Evolutionary conservation across 2,888 invertebrate species (phyloP), one percentile per base, ranked within the genome.

Genomic region (Heliconius hortense): DNA sequence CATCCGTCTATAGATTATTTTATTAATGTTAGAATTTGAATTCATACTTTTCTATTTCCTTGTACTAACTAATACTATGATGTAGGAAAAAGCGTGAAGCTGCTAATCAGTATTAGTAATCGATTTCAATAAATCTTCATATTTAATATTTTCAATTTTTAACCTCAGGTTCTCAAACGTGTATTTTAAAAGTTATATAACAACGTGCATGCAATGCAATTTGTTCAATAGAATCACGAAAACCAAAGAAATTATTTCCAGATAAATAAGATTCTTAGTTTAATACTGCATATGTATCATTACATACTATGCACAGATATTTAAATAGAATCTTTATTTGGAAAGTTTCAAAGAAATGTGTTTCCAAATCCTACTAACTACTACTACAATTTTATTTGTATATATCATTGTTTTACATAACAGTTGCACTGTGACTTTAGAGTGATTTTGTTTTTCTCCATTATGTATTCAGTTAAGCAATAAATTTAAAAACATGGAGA

Each of bases 1-100:
- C 78, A 77, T 82, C 82, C 80, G 81, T 76, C 78, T 74, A 73
- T 76, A 75, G 76, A 76, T 78, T 71, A 75, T 69, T 66, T 78
- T 79, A 76, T 68, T 69, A 74, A 72, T 70, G 53, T 71, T 68
- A 67, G 73, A 78, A 73, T 62, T 69, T 66, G 26, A 59, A 73
- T 73, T 26, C 35, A 39, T 39, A 13, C 13, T 39, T 64, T n/a
- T 15, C 35, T 66, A 66, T n/a, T 66, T 66, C 39, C 64, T 24
- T 39, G 39, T 24, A n/a, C n/a, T n/a, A n/a, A n/a, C n/a, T n/a
- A n/a, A n/a, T n/a, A n/a, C n/a, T n/a, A n/a, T n/a, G n/a, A n/a
- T n/a, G n/a, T n/a, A n/a, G n/a, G n/a, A n/a, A n/a, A n/a, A 53
- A 53, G 18, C 21, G 21, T 21, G 21, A 53, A 53, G 7, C 53